Conservation (phyloP, 2,113 vertebrate genomes). For the Quiscalus mexicanus region DNA sequence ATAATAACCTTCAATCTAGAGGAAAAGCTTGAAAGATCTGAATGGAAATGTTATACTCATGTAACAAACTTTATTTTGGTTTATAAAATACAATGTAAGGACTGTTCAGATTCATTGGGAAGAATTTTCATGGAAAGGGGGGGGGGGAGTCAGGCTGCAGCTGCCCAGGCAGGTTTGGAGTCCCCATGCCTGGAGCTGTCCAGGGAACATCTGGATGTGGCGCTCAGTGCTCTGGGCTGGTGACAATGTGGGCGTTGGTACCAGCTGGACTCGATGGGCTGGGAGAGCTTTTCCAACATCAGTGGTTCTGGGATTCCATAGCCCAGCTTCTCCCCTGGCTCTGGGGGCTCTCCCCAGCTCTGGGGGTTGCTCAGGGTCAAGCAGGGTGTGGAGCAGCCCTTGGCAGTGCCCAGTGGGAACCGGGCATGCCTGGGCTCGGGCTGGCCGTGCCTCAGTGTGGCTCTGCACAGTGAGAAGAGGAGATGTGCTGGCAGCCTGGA, state of each 20-base stretch:
- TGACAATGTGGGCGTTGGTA: not conserved
- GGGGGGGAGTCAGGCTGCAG: not conserved
- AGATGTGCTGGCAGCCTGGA: slow-evolving; percentile 96
- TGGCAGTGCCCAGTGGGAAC: not conserved
- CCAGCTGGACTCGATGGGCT: rapidly evolving
- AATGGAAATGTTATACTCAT: rapidly evolving
- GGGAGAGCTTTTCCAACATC: not conserved
- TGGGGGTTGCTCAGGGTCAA: not conserved
- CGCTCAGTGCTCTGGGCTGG: not conserved
- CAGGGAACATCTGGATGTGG: not conserved
- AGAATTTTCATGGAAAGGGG: not conserved
- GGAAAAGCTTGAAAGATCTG: not conserved
- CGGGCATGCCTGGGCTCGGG: not conserved
- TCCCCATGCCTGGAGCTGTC: not conserved
- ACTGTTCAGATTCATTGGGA: not conserved
- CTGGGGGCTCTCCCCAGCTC: not conserved
- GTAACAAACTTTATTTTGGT: not conserved
- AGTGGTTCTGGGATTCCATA: not conserved
- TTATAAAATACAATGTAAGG: not conserved
- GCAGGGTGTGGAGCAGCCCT: not conserved
- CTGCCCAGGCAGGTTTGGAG: not conserved
- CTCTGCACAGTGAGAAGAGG: slow-evolving; percentile 88
- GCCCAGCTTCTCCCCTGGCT: not conserved
- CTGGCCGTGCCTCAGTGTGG: not conserved
- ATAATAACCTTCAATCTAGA: not conserved